phyloP scores from a whole-genome alignment of 2,888 invertebrate genomes.

The Nephrocerus scutellatus region DNA sequence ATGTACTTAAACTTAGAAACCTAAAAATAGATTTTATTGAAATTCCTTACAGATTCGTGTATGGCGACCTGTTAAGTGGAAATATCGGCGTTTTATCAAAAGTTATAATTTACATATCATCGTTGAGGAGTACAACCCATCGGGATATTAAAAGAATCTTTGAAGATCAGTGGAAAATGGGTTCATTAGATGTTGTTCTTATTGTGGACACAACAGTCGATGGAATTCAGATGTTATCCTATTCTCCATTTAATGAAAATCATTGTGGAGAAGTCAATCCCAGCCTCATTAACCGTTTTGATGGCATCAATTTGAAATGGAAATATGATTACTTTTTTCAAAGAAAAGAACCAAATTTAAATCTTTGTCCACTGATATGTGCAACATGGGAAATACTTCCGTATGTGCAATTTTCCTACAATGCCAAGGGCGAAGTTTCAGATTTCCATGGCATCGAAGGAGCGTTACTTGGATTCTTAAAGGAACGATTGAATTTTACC shows the following conservation, averaged over 20 bases:
- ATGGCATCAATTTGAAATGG: slow-evolving; percentile 20
- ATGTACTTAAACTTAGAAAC: neutral
- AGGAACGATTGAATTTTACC: slow-evolving; percentile 31
- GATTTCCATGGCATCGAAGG: slow-evolving; percentile 34
- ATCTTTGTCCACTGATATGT: slow-evolving; percentile 32
- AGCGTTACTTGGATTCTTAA: slow-evolving; percentile 30
- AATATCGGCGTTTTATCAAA: slow-evolving; percentile 29
- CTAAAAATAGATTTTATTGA: neutral
- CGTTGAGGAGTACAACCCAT: slow-evolving; percentile 12
- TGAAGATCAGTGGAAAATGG: slow-evolving; percentile 26
- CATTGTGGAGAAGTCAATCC: slow-evolving; percentile 26
- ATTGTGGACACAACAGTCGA: slow-evolving; percentile 12
- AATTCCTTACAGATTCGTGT: slow-evolving; percentile 12
- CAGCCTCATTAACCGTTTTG: slow-evolving; percentile 28
- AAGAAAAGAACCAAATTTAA: slow-evolving; percentile 28
- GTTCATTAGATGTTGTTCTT: slow-evolving; percentile 28
- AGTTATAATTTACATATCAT: slow-evolving; percentile 26
- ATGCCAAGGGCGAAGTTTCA: neutral
- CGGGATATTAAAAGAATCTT: slow-evolving; percentile 21
- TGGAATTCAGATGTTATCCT: slow-evolving; percentile 29
- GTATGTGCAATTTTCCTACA: slow-evolving; percentile 24
- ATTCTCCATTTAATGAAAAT: slow-evolving; percentile 28
- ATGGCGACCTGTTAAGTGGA: slow-evolving; percentile 9
- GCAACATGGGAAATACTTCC: slow-evolving; percentile 38
- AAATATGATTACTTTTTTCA: slow-evolving; percentile 24